Conservation (phyloP, 2,797 vertebrate genomes). For the Phoxinus dragarum region DNA sequence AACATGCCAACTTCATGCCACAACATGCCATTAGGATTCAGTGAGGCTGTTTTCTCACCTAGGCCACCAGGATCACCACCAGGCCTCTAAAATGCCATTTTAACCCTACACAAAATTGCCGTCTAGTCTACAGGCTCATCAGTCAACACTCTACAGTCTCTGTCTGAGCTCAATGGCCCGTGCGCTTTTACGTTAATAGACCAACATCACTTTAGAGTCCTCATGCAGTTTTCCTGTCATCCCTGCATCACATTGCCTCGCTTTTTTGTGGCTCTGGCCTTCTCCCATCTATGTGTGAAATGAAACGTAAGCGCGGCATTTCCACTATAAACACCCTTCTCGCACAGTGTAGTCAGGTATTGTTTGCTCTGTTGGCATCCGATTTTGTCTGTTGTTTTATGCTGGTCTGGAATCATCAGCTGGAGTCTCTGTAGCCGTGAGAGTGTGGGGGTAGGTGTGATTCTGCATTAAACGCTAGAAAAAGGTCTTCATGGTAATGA, state of each 20-base stretch:
- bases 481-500: conserved; percentile 30
- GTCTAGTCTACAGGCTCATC: not conserved
- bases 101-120: not conserved
- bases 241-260: not conserved
- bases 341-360: conserved; percentile 13
- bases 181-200: not conserved
- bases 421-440: conserved; percentile 22
- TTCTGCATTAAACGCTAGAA: conserved; percentile 31
- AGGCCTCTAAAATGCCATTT: not conserved
- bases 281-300: conserved; percentile 8
- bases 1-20: not conserved
- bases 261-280: not conserved
- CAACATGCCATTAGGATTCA: not conserved
- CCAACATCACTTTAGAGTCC: not conserved
- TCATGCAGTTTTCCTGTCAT: conserved; percentile 9
- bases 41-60: not conserved
- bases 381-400: conserved; percentile 42
- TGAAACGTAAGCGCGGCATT: not conserved
- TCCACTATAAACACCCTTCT: conserved; percentile 28
- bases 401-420: conserved; percentile 43
- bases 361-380: conserved; percentile 20
- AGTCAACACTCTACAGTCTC: conserved; percentile 11
- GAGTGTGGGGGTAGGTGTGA: conserved; percentile 22
- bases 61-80: not conserved
- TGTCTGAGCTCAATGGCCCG: not conserved